Evolutionary conservation across 2,113 vertebrate genomes (phyloP).

Genomic region (Glaucomys volans): DNA sequence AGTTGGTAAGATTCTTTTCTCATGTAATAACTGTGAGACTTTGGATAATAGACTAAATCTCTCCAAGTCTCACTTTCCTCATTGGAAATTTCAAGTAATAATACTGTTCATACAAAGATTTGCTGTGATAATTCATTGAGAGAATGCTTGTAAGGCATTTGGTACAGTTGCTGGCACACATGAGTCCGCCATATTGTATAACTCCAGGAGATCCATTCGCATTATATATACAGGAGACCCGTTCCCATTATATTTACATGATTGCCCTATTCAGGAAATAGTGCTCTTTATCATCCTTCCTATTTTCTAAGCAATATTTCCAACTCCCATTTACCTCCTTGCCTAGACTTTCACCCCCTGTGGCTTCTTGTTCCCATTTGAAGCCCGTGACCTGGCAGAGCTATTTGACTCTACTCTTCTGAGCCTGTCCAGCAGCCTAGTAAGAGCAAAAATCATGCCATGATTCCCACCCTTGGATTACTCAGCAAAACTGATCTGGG

Average conservation of each 20-base stretch:
- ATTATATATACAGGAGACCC: accelerated
- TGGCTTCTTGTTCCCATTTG: not conserved
- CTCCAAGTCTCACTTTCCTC: not conserved
- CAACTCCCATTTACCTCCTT: not conserved
- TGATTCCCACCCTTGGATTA: not conserved
- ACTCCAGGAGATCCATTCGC: not conserved
- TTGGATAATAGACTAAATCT: not conserved
- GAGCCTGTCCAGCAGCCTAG: not conserved
- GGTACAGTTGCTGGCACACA: too few species aligned
- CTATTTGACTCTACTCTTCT: not conserved
- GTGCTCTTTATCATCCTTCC: not conserved
- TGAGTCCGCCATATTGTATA: not conserved
- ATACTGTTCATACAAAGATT: not conserved
- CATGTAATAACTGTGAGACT: not conserved
- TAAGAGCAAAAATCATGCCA: not conserved
- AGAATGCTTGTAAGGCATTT: not conserved
- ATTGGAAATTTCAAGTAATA: not conserved
- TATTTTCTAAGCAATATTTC: not conserved
- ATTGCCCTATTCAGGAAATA: not conserved
- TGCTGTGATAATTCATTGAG: not conserved
- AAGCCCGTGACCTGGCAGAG: not conserved
- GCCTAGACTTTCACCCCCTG: accelerated
- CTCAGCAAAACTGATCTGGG: not conserved
- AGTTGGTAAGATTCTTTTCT: not conserved
- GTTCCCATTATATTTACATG: not conserved